Evolutionary conservation across 2,888 invertebrate species (phyloP).

Genomic region (Tipula vernalis): DNA sequence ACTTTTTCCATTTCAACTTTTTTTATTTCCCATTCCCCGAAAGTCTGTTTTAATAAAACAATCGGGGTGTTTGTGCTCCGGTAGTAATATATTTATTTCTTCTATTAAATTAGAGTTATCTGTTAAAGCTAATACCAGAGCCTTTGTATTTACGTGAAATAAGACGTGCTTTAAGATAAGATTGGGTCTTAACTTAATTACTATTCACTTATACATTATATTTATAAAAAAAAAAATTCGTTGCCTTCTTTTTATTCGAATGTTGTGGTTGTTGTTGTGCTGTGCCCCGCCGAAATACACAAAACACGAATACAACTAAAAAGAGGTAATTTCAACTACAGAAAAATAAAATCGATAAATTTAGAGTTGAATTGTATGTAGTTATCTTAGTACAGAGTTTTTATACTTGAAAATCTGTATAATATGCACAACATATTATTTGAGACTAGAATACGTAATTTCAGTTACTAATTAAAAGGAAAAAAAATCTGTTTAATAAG

Average conservation of each 20-base stretch:
- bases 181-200: neutral
- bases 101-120: neutral
- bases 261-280: neutral
- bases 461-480: neutral
- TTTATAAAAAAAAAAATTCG: neutral
- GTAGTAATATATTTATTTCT: neutral
- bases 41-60: slow-evolving; percentile 7
- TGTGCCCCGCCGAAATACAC: neutral
- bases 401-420: neutral
- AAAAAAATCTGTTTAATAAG: neutral
- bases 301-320: neutral
- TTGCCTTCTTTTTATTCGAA: neutral
- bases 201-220: neutral
- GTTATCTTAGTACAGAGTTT: neutral
- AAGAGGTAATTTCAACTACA: slow-evolving; percentile 1
- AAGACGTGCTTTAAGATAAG: neutral
- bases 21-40: slow-evolving; percentile 5
- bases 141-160: neutral
- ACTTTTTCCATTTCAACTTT: slow-evolving; percentile 5
- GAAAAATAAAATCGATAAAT: slow-evolving; percentile 4
- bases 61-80: slow-evolving; percentile 5
- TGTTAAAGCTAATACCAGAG: neutral
- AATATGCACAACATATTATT: neutral
- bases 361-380: neutral
- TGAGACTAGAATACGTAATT: neutral